Base-by-base conservation (phyloP, 2,888 invertebrate genomes). In the Spilarctia lutea region DNA sequence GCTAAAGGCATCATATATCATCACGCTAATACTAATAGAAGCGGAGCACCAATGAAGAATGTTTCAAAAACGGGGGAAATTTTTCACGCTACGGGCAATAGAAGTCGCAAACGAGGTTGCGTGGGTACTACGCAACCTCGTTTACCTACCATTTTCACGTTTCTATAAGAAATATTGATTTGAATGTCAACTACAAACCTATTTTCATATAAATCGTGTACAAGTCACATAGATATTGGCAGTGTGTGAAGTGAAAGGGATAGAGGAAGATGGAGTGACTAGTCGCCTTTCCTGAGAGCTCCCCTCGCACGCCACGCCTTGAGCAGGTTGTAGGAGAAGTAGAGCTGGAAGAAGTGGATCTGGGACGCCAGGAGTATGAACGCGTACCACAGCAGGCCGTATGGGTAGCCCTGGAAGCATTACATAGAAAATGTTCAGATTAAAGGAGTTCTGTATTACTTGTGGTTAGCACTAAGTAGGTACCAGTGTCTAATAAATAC, bases 341-440 rank as follows among this genome's bases (percentile, higher is more conserved):
- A 97, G 60, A 98, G 91, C 72, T 98, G 98, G 94, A 98, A 98
- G 81, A 97, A 96, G 92, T 99, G 99, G 72, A 99, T 97, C 96
- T 99, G 99, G 65, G 98, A 96, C 11, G 98, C 98, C 20, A 98
- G 94, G 68, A 98, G 95, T 80, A 99, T 97, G 93, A 99, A 99
- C 77, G 97, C 98, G 91, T 98, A 99, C 99, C 99, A 99, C 78
- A 99, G 96, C 42, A 99, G 96, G 27, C 98, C 99, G 89, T 99
- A 98, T 0, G 99, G 99, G 91, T 98, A 98, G 27, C 97, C 98
- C 98, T 98, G 95, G 77, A 97, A 92, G 66, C 33, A 35, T 10
- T 2, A 52, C 24, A 48, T 24, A 1, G 10, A 63, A 18, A 30
- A 0, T 6, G 0, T 16, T 60, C 6, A 65, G 33, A 65, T 16